Evolutionary conservation across 37 sponge, comb jelly and placozoan genomes (phyloP).

Genomic region (Cliona cf. orientalis): DNA sequence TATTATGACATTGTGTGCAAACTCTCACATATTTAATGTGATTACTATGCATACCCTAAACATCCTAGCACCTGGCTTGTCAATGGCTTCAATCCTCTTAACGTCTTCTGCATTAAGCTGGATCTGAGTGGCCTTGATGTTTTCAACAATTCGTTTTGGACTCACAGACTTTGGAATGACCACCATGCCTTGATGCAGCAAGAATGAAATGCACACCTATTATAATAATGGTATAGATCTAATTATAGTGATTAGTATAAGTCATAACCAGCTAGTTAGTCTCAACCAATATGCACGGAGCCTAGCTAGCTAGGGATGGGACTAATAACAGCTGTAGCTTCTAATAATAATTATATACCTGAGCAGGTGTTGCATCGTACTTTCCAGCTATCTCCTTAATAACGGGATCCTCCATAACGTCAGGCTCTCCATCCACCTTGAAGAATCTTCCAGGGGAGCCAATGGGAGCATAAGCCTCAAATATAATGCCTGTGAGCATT

Average conservation of each 20-base stretch:
- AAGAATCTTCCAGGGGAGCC: conserved; percentile 67
- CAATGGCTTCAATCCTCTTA: conserved; percentile 53
- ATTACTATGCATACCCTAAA: neutral
- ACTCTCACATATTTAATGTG: neutral
- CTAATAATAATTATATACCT: conserved; percentile 31
- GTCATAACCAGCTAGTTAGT: no score
- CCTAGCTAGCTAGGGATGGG: neutral
- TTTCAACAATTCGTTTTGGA: conserved; percentile 61
- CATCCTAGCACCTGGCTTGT: conserved; percentile 32
- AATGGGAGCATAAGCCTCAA: conserved; percentile 86
- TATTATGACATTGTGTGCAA: neutral
- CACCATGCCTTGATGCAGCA: conserved; percentile 53
- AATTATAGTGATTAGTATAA: neutral
- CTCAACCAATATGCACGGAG: neutral
- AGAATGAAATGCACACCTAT: conserved; percentile 56
- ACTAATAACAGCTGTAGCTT: neutral
- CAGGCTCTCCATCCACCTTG: conserved; percentile 34
- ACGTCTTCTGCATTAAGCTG: conserved; percentile 77
- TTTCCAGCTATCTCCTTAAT: conserved; percentile 65
- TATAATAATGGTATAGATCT: neutral
- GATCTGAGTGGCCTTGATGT: conserved; percentile 61
- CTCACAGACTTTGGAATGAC: conserved; percentile 84
- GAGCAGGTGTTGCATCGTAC: conserved; percentile 63
- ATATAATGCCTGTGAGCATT: conserved; percentile 69
- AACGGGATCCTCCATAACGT: conserved; percentile 57